Base-by-base conservation (phyloP, 2,888 invertebrate species). In the Chymomyza fuscimana region DNA sequence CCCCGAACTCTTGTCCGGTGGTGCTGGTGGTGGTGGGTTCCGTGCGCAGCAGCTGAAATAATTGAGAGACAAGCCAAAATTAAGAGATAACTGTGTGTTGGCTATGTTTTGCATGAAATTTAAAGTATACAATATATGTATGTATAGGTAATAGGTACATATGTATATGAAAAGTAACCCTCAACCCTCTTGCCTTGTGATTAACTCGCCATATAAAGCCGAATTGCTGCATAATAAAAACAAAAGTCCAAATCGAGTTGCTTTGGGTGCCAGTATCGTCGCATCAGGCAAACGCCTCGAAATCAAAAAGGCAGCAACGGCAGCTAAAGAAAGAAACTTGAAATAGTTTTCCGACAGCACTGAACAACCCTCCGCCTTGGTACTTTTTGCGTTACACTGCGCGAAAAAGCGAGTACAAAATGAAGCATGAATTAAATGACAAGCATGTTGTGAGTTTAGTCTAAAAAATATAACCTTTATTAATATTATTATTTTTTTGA, bases 201-300 rank as follows among this genome's bases (percentile, higher is more conserved):
- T 89, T 88, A 89, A 86, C 88, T 89, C 77, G 82, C 78, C 71
- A 76, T 80, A 81, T 81, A 80, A 79, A 78, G 69, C 63, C 63
- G 70, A 73, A 73, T 54, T 76, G 19, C 58, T 4, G 65, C 60
- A 80, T 74, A 78, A 77, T 77, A 78, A 79, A 78, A 76, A 75
- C 78, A 77, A 81, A 58, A 46, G 51, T 15, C 46, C 65, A 69
- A 75, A 66, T 81, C 67, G 64, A 70, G 66, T 65, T 80, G 67
- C 76, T 46, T 77, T 87, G 90, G 89, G 88, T 89, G 90, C 85
- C 82, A 80, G 86, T 89, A 90, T 90, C 89, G 86, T 89, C 89
- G 81, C 88, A 89, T 89, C 88, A 89, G 82, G 81, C 83, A 86
- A 89, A 89, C 89, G 90, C 90, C 90, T 90, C 79, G 80, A 89